phyloP scores from a whole-genome alignment of 2,113 vertebrate species.

The Mola mola region DNA sequence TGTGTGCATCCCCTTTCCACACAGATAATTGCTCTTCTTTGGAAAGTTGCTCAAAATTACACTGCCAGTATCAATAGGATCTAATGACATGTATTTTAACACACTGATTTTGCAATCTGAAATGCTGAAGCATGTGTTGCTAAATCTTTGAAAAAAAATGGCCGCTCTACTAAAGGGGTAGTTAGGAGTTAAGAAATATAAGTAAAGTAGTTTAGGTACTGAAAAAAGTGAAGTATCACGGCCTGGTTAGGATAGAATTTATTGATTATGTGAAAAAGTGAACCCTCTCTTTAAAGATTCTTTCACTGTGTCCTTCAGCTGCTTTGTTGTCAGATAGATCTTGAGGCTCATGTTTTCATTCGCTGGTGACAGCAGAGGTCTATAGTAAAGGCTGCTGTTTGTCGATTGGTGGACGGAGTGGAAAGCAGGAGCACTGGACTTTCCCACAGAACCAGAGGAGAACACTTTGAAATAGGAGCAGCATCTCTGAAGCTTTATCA shows the following conservation, averaged over 20 bases:
- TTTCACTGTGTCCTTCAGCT: slow-evolving; percentile 37
- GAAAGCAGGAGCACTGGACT: slow-evolving; percentile 46
- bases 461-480: slow-evolving; percentile 72
- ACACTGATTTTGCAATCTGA: slow-evolving; percentile 18
- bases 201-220: slow-evolving; percentile 1
- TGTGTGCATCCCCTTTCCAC: slow-evolving; percentile 41
- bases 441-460: slow-evolving; percentile 63
- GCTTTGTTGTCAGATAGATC: slow-evolving; percentile 46
- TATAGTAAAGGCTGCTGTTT: slow-evolving; percentile 32
- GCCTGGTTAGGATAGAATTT: slow-evolving; percentile 40
- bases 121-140: no score
- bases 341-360: slow-evolving; percentile 38
- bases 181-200: no score
- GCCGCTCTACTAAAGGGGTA: background rate
- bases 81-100: slow-evolving; percentile 34
- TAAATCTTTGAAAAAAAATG: background rate
- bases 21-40: slow-evolving; percentile 13
- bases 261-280: slow-evolving; percentile 58
- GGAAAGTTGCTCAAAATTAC: slow-evolving; percentile 30
- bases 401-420: slow-evolving; percentile 45
- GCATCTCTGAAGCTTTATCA: slow-evolving; percentile 64
- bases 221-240: slow-evolving; percentile 38
- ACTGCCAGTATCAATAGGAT: slow-evolving; percentile 9
- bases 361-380: slow-evolving; percentile 29
- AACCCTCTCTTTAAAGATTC: slow-evolving; percentile 53